Evolutionary conservation across 2,797 vertebrate species (phyloP).

Genomic region (Sebastes goodei): DNA sequence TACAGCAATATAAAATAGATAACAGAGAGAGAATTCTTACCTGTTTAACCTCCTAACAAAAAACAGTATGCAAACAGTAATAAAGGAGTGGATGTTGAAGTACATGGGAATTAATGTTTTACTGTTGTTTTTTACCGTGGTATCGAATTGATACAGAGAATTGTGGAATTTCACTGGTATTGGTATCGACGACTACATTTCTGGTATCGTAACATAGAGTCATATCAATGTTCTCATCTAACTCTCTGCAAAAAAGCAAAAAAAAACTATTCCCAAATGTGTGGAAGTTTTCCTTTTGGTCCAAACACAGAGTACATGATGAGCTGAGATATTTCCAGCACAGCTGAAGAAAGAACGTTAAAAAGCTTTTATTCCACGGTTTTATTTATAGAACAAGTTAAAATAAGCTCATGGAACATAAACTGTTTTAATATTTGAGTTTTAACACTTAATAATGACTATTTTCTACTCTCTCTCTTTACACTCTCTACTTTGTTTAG

Average conservation of each 20-base stretch:
- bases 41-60: no score
- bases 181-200: no score
- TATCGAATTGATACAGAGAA: neutral
- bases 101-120: no score
- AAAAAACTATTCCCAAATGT: neutral
- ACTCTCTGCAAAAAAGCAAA: neutral
- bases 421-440: conserved; percentile 21
- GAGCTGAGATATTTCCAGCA: conserved; percentile 9
- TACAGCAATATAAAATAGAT: no score
- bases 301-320: neutral
- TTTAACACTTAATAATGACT: conserved; percentile 42
- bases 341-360: neutral
- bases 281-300: neutral
- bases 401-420: conserved; percentile 11
- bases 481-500: conserved; percentile 18
- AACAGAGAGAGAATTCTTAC: no score
- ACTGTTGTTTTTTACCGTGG: neutral
- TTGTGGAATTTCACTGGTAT: no score
- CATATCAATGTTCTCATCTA: neutral
- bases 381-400: neutral
- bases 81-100: no score
- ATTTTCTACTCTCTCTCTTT: conserved; percentile 1
- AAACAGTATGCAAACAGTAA: no score
- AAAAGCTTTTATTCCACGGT: neutral
- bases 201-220: rapidly evolving